Percentiles rank a stretch among this genome's conserved stretches.
Evolutionary conservation across 2,888 invertebrate species (phyloP).

Genomic region (Seira ritae): DNA sequence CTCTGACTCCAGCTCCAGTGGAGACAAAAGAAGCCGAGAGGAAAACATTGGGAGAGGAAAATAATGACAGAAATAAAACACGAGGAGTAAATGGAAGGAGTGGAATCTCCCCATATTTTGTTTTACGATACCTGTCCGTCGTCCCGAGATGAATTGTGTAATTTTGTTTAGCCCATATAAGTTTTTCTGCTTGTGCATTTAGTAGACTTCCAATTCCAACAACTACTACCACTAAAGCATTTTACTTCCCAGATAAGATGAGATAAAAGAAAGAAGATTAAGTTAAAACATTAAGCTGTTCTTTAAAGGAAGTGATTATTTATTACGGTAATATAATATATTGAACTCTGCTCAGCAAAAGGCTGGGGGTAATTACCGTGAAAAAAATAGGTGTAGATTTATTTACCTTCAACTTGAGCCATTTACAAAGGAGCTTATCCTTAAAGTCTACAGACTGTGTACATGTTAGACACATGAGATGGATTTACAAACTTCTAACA

Average conservation of each 20-base stretch:
- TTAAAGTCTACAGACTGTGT: too few species aligned
- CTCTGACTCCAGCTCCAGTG: too few species aligned
- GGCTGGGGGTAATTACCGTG: not conserved
- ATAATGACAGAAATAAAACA: slow-evolving; percentile 7
- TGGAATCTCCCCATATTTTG: slow-evolving; percentile 27
- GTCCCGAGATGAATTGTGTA: slow-evolving; percentile 48
- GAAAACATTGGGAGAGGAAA: slow-evolving; percentile 20
- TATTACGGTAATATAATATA: not conserved
- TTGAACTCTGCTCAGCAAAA: not conserved
- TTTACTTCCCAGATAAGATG: too few species aligned
- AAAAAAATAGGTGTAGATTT: not conserved
- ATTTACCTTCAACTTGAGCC: not conserved
- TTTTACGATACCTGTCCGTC: slow-evolving; percentile 61
- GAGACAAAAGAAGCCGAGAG: slow-evolving; percentile 13
- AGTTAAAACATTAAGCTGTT: not conserved
- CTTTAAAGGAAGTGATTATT: not conserved
- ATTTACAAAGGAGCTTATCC: not conserved
- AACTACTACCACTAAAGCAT: too few species aligned
- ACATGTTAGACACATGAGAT: too few species aligned
- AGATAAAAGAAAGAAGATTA: not conserved
- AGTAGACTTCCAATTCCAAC: too few species aligned
- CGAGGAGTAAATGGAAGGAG: not conserved
- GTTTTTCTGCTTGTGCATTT: too few species aligned
- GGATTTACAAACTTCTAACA: not conserved
- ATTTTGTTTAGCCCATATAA: slow-evolving; percentile 57